Conservation (phyloP, 2,113 vertebrate genomes). For the Bambusicola thoracicus region DNA sequence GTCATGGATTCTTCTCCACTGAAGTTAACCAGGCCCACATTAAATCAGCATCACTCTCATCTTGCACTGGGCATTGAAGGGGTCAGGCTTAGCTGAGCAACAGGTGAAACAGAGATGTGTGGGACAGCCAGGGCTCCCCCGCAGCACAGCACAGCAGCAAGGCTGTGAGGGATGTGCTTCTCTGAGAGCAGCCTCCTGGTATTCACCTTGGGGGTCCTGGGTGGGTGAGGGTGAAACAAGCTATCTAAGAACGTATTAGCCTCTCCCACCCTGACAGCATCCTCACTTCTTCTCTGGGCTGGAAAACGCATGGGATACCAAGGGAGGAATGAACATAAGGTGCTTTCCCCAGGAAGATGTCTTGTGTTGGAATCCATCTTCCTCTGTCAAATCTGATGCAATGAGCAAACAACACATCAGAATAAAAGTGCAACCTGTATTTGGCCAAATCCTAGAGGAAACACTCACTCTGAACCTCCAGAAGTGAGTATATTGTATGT, state of each 20-base stretch:
- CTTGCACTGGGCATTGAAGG: background rate
- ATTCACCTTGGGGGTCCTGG: background rate
- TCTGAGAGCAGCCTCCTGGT: background rate
- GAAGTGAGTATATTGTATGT: background rate
- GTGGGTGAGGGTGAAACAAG: background rate
- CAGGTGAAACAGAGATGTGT: fast-evolving
- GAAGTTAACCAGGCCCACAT: background rate
- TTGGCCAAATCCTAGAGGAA: background rate
- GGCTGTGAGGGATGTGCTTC: background rate
- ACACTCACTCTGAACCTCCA: background rate
- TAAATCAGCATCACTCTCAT: background rate
- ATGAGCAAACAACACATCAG: background rate
- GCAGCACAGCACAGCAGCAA: background rate
- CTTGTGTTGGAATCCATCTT: background rate
- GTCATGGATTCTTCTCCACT: background rate
- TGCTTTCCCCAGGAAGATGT: background rate
- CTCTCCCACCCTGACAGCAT: fast-evolving
- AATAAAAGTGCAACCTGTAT: background rate
- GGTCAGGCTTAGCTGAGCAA: background rate
- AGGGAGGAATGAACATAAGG: background rate
- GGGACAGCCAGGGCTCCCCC: background rate
- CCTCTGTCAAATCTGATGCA: background rate
- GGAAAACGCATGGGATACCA: background rate
- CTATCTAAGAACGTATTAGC: background rate
- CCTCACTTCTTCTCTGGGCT: background rate